Percentiles rank a stretch among this genome's conserved stretches.
phyloP scores from a whole-genome alignment of 2,888 invertebrate species.

The Hemicrepidius hirtus region DNA sequence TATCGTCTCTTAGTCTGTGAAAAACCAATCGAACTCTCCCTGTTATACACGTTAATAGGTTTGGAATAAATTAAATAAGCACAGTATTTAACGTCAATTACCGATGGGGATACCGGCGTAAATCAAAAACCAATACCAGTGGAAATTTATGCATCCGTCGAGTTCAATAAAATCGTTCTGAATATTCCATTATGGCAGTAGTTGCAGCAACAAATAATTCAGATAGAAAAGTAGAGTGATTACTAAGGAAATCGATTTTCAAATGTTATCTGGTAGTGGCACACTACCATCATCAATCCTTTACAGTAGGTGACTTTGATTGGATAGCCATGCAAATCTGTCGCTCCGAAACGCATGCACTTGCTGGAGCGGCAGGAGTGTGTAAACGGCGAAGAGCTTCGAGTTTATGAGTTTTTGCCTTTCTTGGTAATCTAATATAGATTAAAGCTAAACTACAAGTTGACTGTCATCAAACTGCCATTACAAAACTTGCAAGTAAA shows the following conservation, averaged over 20 bases:
- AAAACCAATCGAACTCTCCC: too few relatives aligned
- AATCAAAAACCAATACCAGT: too few relatives aligned
- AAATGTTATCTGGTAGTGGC: constrained; percentile 45
- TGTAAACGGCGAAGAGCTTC: constrained; percentile 33
- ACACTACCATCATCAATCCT: constrained; percentile 47
- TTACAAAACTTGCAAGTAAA: constrained; percentile 7
- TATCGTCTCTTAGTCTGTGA: too few relatives aligned
- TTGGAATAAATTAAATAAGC: too few relatives aligned
- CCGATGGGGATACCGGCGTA: too few relatives aligned
- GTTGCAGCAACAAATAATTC: constrained; percentile 21
- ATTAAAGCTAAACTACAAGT: constrained; percentile 30
- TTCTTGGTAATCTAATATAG: constrained; percentile 30
- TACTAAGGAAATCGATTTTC: constrained; percentile 30
- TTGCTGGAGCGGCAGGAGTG: constrained; percentile 25
- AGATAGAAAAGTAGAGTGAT: constrained; percentile 15
- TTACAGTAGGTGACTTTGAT: constrained; percentile 51
- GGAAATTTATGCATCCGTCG: too few relatives aligned
- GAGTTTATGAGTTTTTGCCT: constrained; percentile 39
- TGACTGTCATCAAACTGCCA: constrained; percentile 32
- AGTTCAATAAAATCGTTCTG: neutral
- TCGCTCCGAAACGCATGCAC: constrained; percentile 35
- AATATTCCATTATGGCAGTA: neutral
- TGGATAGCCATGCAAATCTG: constrained; percentile 45
- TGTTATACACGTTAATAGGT: too few relatives aligned
- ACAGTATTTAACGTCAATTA: too few relatives aligned